Evolutionary conservation across 2,113 vertebrate genomes (phyloP).

Genomic region (Istiophorus platypterus): DNA sequence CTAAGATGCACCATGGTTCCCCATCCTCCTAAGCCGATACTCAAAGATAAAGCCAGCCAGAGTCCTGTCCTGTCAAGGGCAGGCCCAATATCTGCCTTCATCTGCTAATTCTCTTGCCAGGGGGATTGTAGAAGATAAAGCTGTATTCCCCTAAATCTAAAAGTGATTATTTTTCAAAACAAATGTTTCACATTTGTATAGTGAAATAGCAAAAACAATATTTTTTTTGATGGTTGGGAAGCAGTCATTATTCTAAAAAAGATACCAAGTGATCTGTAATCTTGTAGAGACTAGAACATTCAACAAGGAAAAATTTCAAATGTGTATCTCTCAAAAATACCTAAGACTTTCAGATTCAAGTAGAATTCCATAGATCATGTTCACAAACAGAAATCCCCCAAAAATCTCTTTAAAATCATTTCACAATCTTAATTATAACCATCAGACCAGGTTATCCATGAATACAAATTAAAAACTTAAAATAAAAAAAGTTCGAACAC

Average conservation of each 20-base stretch:
- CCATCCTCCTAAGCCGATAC: constrained; percentile 23
- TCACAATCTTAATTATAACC: neutral
- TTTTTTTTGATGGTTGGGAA: neutral
- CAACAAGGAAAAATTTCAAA: neutral
- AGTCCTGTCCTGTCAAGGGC: constrained; percentile 11
- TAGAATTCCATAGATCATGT: neutral
- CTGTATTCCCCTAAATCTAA: neutral
- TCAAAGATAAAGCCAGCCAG: constrained; percentile 36
- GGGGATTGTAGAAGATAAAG: neutral
- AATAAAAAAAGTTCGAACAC: neutral
- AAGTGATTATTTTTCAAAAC: neutral
- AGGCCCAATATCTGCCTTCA: constrained; percentile 26
- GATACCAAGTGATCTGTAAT: neutral
- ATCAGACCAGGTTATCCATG: neutral
- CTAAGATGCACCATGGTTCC: constrained; percentile 49
- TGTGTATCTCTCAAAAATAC: neutral
- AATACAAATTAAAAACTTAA: neutral
- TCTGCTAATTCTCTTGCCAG: constrained; percentile 18
- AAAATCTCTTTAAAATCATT: neutral
- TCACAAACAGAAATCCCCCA: neutral
- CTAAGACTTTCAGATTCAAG: neutral
- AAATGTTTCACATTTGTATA: constrained; percentile 15
- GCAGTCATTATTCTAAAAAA: constrained; percentile 10
- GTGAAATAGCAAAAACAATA: constrained; percentile 40
- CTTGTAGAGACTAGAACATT: neutral